phyloP scores from a whole-genome alignment of 2,888 invertebrate genomes.

The Nemurella pictetii region DNA sequence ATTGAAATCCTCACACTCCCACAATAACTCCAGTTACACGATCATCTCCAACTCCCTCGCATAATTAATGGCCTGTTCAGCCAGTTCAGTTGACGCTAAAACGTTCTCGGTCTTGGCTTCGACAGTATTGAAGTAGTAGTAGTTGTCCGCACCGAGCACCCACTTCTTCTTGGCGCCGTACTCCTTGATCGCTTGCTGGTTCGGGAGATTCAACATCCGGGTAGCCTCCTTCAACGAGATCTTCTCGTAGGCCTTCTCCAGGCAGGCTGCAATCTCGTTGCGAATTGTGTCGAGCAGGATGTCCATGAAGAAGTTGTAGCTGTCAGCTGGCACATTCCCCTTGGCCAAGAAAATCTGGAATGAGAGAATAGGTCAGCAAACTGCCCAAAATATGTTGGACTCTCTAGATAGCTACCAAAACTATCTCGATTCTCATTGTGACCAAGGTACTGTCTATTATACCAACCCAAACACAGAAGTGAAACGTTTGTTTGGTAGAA shows the following conservation, averaged over 20 bases:
- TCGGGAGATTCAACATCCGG: conserved; percentile 82
- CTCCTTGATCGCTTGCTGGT: conserved; percentile 73
- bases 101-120: conserved; percentile 74
- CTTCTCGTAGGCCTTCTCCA: conserved; percentile 94
- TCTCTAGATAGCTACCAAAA: too few species aligned
- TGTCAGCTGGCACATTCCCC: conserved; percentile 94
- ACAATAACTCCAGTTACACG: conserved; percentile 65
- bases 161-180: conserved; percentile 87
- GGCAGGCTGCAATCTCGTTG: conserved; percentile 93
- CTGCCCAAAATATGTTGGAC: too few species aligned
- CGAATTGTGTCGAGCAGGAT: conserved; percentile 93
- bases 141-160: conserved; percentile 74
- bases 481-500: too few species aligned
- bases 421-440: too few species aligned
- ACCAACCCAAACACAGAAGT: too few species aligned
- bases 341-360: conserved; percentile 81
- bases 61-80: conserved; percentile 93
- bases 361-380: too few species aligned
- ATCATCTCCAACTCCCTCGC: conserved; percentile 99
- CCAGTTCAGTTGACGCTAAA: conserved; percentile 87
- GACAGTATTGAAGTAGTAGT: conserved; percentile 77
- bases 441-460: too few species aligned
- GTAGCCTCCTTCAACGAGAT: conserved; percentile 86
- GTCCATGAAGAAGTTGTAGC: conserved; percentile 96
- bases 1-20: neutral